These are phyloP conservation scores for Tenthredo mesomela DNA, from an alignment of 2,888 invertebrate genomes.

Conservation along the genomic window DNA sequence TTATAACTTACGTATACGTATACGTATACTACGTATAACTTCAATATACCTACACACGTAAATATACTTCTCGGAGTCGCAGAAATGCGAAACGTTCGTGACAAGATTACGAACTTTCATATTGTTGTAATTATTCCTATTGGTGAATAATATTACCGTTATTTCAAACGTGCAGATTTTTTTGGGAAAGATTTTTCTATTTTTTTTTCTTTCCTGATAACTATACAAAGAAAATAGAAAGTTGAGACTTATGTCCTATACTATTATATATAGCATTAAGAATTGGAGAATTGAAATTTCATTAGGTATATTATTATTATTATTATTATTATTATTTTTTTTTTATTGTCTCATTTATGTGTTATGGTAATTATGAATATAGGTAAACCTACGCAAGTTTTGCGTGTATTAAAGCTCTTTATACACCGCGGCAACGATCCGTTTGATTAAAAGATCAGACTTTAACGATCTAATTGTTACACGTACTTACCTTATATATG, in stretches of 20 bases:
- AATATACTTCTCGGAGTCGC: background rate
- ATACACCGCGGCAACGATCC: background rate
- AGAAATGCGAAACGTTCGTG: background rate
- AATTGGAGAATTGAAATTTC: too few relatives aligned
- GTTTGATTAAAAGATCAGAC: constrained; percentile 26
- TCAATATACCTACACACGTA: background rate
- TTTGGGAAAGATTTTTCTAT: background rate
- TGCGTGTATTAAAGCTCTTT: background rate
- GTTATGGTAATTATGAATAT: background rate
- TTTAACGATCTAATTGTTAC: constrained; percentile 41
- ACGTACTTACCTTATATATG: background rate
- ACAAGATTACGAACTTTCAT: background rate
- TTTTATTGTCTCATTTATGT: too few relatives aligned
- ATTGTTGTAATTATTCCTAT: background rate
- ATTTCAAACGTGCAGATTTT: background rate
- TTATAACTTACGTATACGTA: background rate
- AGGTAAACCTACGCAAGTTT: background rate
- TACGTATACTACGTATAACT: too few relatives aligned
- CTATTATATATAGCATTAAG: too few relatives aligned
- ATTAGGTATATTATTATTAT: too few relatives aligned
- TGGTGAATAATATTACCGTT: background rate
- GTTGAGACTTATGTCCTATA: too few relatives aligned
- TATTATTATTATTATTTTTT: too few relatives aligned
- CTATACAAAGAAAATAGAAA: background rate
- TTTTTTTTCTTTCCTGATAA: too few relatives aligned